Evolutionary conservation across 2,888 invertebrate species (phyloP).

Genomic region (Lasioglossum lativentre): DNA sequence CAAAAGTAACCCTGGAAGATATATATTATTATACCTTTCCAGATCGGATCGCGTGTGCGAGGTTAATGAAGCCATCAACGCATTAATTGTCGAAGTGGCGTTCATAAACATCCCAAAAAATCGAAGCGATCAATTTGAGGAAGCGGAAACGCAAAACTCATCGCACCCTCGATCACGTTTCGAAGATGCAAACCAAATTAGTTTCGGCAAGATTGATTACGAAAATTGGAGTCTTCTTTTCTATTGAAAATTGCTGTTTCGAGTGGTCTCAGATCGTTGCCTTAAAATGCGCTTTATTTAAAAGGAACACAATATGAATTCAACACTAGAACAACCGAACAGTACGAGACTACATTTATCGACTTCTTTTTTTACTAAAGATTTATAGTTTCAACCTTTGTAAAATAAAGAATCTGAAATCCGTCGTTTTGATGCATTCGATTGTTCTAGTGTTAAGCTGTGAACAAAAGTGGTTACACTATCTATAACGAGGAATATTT

Average conservation of each 20-base stretch:
- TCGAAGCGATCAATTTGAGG: not conserved
- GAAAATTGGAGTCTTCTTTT: not conserved
- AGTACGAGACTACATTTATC: not conserved
- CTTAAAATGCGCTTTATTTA: not conserved
- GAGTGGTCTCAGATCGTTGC: not conserved
- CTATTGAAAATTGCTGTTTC: not conserved
- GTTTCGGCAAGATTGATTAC: not conserved
- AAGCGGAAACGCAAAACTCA: not conserved
- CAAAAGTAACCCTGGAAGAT: not conserved
- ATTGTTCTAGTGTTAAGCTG: not conserved
- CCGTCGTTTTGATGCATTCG: not conserved
- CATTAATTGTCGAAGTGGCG: not conserved
- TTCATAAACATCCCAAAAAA: not conserved
- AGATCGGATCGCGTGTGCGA: not conserved
- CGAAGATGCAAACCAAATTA: not conserved
- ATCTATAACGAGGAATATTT: not conserved
- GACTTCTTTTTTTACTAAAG: not conserved
- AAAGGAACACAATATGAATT: not conserved
- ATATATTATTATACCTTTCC: not conserved
- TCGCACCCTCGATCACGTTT: not conserved
- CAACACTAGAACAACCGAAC: not conserved
- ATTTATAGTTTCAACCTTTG: not conserved
- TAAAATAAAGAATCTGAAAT: not conserved
- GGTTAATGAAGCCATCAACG: not conserved
- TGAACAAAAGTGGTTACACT: not conserved